Conservation (phyloP, 2,888 invertebrate species). For the Meteorus cinctellus region DNA sequence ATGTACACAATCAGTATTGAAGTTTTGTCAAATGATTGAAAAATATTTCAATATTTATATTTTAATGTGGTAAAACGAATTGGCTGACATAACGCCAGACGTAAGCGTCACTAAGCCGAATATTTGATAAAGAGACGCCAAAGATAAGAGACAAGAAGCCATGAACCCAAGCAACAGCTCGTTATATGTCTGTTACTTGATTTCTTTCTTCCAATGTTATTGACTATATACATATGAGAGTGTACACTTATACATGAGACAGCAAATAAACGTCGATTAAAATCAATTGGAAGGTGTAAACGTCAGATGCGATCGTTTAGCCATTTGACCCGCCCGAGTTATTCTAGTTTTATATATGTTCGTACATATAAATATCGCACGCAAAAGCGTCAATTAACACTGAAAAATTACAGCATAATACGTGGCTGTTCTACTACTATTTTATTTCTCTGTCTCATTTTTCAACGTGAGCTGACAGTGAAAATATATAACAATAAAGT, state of each 20-base stretch:
- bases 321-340: conserved; percentile 63
- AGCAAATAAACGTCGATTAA: conserved; percentile 63
- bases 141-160: conserved; percentile 6
- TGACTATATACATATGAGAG: not conserved
- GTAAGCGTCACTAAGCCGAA: not conserved
- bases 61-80: not conserved
- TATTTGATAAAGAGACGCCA: conserved; percentile 17
- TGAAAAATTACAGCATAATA: conserved; percentile 36
- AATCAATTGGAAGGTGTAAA: conserved; percentile 71
- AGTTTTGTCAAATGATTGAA: not conserved
- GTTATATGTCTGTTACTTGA: conserved; percentile 8
- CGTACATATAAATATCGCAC: conserved; percentile 43
- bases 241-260: conserved; percentile 13
- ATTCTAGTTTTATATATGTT: conserved; percentile 56
- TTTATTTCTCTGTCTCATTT: not conserved
- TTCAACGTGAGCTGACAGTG: too few species aligned
- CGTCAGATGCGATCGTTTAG: conserved; percentile 68
- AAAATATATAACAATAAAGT: too few species aligned
- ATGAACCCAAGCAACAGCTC: conserved; percentile 3
- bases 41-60: not conserved
- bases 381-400: conserved; percentile 53
- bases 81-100: not conserved
- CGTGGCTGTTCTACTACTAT: not conserved
- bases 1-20: not conserved
- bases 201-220: not conserved